These are phyloP conservation scores for Ochotona princeps DNA, from an alignment of 2,113 vertebrate species.

Conservation along the genomic window DNA sequence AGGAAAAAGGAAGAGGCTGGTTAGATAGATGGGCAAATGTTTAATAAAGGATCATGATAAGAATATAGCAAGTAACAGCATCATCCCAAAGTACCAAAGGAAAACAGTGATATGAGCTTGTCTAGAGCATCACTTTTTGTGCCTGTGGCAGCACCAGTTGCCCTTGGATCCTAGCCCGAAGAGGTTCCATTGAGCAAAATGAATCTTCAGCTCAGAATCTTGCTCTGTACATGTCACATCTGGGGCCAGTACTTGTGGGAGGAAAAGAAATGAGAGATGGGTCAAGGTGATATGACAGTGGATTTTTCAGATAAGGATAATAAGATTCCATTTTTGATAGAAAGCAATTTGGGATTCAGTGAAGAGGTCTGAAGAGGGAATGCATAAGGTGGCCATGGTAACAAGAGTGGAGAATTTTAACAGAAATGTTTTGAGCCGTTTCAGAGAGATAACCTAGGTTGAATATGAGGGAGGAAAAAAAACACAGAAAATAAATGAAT, in stretches of 20 bases:
- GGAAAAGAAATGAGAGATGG: slow-evolving; percentile 51
- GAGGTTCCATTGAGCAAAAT: slow-evolving; percentile 25
- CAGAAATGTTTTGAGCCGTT: slow-evolving; percentile 64
- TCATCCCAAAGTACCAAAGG: slow-evolving; percentile 50
- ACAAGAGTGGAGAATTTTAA: slow-evolving; percentile 66
- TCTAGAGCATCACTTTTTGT: slow-evolving; percentile 15
- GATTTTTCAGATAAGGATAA: slow-evolving; percentile 66
- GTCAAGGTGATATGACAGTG: slow-evolving; percentile 32
- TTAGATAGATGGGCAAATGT: neutral
- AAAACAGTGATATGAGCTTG: slow-evolving; percentile 22
- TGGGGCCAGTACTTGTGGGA: neutral
- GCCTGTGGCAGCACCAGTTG: slow-evolving; percentile 20
- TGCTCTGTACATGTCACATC: neutral
- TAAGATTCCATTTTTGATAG: slow-evolving; percentile 63
- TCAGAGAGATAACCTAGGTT: slow-evolving; percentile 12
- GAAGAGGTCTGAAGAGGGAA: slow-evolving; percentile 64
- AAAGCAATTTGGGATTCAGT: slow-evolving; percentile 64
- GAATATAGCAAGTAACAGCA: slow-evolving; percentile 4
- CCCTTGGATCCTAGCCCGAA: neutral
- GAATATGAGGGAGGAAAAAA: slow-evolving; percentile 44
- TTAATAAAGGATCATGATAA: slow-evolving; percentile 39
- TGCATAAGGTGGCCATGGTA: slow-evolving; percentile 67
- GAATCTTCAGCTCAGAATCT: neutral
- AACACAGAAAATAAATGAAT: slow-evolving; percentile 30
- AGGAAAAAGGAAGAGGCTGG: neutral